Conservation (phyloP, 92 coral and sea anemone genomes). For the Paragorgia papillata region DNA sequence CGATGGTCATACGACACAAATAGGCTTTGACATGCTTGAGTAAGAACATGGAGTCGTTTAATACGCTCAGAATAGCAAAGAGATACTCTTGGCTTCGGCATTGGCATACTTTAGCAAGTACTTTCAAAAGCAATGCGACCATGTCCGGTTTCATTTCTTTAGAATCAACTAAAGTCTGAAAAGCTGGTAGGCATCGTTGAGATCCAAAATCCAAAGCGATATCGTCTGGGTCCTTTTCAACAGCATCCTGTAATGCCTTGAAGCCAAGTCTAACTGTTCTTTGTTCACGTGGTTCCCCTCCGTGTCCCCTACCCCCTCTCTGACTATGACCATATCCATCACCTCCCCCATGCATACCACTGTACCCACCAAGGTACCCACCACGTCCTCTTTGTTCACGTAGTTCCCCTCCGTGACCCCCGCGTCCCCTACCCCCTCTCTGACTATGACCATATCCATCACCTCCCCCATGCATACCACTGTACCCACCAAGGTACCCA, state of each 20-base stretch:
- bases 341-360: conserved; percentile 32
- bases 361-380: neutral
- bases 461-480: conserved; percentile 32
- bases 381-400: neutral
- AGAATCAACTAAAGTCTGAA: conserved; percentile 58
- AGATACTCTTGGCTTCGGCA: conserved; percentile 55
- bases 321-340: conserved; percentile 36
- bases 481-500: neutral
- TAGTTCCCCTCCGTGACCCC: too few species aligned
- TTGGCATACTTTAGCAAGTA: conserved; percentile 71
- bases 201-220: conserved; percentile 78
- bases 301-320: conserved; percentile 15
- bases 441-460: conserved; percentile 36
- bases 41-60: conserved; percentile 62
- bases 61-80: conserved; percentile 55
- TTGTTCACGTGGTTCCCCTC: conserved; percentile 20
- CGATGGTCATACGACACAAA: conserved; percentile 59
- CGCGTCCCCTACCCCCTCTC: conserved; percentile 13
- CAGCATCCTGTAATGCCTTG: conserved; percentile 58
- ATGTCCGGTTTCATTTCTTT: conserved; percentile 59
- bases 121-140: conserved; percentile 62
- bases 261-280: conserved; percentile 63
- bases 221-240: conserved; percentile 69
- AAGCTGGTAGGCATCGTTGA: conserved; percentile 69
- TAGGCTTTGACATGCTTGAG: conserved; percentile 51